Evolutionary conservation across 2,113 vertebrate species (phyloP).

Genomic region (rabbit (Oryctolagus cuniculus)): DNA sequence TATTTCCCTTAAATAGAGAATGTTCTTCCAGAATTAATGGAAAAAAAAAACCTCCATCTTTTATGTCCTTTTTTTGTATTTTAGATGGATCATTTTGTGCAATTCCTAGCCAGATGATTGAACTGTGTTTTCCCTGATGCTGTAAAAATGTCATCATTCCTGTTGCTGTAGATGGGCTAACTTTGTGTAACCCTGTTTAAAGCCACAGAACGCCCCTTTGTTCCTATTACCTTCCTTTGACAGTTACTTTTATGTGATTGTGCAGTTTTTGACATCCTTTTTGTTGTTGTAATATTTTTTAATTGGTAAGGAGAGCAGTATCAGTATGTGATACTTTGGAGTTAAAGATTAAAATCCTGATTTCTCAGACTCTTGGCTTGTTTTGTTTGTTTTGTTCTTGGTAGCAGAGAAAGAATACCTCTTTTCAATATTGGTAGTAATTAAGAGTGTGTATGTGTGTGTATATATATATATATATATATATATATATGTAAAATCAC

Average conservation of each 20-base stretch:
- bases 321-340: neutral
- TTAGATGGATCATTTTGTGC: neutral
- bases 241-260: neutral
- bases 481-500: neutral
- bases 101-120: neutral
- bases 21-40: neutral
- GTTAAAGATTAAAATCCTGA: neutral
- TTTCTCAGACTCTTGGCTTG: neutral
- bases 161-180: neutral
- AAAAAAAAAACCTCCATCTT: neutral
- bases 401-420: neutral
- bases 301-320: neutral
- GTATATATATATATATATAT: neutral
- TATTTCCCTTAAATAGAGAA: constrained; percentile 38
- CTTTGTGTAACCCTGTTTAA: neutral
- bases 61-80: neutral
- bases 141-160: neutral
- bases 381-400: constrained; percentile 52
- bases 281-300: neutral
- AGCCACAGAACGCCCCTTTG: neutral
- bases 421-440: neutral
- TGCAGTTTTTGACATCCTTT: neutral
- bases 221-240: constrained; percentile 5
- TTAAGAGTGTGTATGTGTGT: neutral
- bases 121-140: neutral